These are phyloP conservation scores for Drosophila varians DNA, from an alignment of 1,140 invertebrate species.

Conservation along the genomic window DNA sequence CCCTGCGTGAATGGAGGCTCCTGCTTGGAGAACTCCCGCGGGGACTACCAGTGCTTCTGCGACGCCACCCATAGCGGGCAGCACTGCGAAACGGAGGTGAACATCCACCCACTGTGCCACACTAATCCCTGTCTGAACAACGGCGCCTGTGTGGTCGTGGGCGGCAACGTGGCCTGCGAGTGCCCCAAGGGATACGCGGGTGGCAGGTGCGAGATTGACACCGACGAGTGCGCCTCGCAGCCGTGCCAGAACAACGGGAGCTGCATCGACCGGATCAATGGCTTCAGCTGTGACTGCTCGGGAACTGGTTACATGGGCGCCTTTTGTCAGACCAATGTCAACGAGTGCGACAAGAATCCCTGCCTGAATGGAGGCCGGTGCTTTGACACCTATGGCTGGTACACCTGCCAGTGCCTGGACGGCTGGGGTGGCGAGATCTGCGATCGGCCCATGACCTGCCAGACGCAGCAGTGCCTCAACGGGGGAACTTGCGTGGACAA, in stretches of 20 bases:
- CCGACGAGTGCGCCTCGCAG: constrained; percentile 88
- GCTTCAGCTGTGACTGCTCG: constrained; percentile 91
- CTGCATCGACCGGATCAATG: constrained; percentile 91
- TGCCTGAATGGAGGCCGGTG: constrained; percentile 91
- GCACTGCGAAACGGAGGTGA: constrained; percentile 91
- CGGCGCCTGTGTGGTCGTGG: constrained; percentile 87
- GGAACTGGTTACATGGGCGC: constrained; percentile 90
- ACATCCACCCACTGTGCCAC: constrained; percentile 88
- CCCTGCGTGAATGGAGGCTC: constrained; percentile 91
- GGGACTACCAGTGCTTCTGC: constrained; percentile 91
- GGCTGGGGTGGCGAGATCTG: constrained; percentile 92
- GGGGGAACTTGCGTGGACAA: constrained; percentile 87
- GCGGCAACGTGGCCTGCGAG: constrained; percentile 86
- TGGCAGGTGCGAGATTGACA: constrained; percentile 87
- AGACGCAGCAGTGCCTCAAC: constrained; percentile 86
- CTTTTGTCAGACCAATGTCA: constrained; percentile 92
- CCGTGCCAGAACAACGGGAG: constrained; percentile 93
- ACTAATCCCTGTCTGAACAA: constrained; percentile 90
- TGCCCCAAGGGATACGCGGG: constrained; percentile 88
- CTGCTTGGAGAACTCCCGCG: constrained; percentile 89
- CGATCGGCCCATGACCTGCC: constrained; percentile 85
- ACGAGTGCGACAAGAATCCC: constrained; percentile 91
- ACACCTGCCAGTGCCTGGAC: constrained; percentile 91
- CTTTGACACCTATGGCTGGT: constrained; percentile 91
- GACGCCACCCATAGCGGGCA: constrained; percentile 88